Evolutionary conservation across 2,797 vertebrate genomes (phyloP).

Genomic region (Pangasius macronema): DNA sequence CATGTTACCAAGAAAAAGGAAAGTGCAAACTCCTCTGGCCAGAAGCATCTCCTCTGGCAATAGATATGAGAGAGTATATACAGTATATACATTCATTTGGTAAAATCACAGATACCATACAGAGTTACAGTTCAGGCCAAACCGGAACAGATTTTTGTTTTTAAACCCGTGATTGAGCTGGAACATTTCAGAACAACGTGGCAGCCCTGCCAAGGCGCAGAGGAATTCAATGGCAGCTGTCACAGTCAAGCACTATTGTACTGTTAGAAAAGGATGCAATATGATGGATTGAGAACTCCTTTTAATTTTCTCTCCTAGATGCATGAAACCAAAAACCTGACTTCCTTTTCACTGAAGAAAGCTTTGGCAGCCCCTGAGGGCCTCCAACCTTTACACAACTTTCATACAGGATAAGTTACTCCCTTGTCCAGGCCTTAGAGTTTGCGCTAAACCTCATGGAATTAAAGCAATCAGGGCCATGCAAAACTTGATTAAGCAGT

Average conservation of each 20-base stretch:
- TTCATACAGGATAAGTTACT: slow-evolving; percentile 27
- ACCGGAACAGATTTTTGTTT: slow-evolving; percentile 5
- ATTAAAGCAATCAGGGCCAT: slow-evolving; percentile 43
- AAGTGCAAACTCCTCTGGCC: not conserved
- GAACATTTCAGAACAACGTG: slow-evolving; percentile 4
- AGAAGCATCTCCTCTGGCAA: not conserved
- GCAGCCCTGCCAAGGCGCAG: slow-evolving; percentile 50
- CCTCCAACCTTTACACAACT: slow-evolving; percentile 20
- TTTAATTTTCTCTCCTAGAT: slow-evolving; percentile 26
- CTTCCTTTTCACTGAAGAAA: slow-evolving; percentile 34
- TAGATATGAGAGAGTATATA: not conserved
- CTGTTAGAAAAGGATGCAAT: slow-evolving; percentile 27
- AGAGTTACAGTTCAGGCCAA: not conserved
- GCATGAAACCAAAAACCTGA: slow-evolving; percentile 36
- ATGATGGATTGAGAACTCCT: slow-evolving; percentile 25
- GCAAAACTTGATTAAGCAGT: slow-evolving; percentile 50
- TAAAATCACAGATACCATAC: not conserved
- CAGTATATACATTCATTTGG: not conserved
- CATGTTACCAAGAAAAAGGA: not conserved
- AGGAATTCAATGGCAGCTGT: slow-evolving; percentile 74
- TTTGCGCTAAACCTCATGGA: slow-evolving; percentile 22
- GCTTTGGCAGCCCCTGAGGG: slow-evolving; percentile 33
- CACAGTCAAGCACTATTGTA: slow-evolving; percentile 53
- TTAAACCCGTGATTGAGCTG: not conserved
- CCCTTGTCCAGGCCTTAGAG: not conserved